phyloP scores from a whole-genome alignment of 2,113 vertebrate species.

The Motacilla alba region DNA sequence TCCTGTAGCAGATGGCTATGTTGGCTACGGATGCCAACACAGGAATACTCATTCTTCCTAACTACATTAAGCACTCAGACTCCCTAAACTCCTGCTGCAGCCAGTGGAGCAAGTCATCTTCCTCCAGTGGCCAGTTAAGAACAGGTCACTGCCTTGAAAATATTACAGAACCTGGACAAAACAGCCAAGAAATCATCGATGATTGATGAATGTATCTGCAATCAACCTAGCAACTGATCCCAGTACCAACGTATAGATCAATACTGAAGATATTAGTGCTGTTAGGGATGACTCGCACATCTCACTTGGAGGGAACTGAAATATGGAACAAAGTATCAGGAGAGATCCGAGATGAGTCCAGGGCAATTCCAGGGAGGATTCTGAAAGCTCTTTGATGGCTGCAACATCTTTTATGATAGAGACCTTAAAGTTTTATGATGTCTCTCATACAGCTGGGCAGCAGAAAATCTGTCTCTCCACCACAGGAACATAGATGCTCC shows the following conservation, averaged over 20 bases:
- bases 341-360: neutral
- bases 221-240: neutral
- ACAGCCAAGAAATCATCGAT: neutral
- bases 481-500: neutral
- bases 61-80: neutral
- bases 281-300: neutral
- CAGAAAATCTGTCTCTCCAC: neutral
- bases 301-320: neutral
- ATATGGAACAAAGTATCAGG: neutral
- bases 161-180: neutral
- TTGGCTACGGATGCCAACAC: neutral
- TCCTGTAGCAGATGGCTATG: neutral
- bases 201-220: neutral
- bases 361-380: neutral
- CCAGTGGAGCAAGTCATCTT: neutral
- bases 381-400: slow-evolving; percentile 3
- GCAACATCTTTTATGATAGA: neutral
- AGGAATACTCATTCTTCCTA: neutral
- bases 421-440: slow-evolving; percentile 7
- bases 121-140: slow-evolving; percentile 6
- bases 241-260: neutral
- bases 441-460: neutral
- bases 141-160: slow-evolving; percentile 4
- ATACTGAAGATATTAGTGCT: neutral
- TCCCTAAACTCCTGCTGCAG: neutral